phyloP scores from a whole-genome alignment of 1,140 invertebrate genomes.

The Episyrphus balteatus region DNA sequence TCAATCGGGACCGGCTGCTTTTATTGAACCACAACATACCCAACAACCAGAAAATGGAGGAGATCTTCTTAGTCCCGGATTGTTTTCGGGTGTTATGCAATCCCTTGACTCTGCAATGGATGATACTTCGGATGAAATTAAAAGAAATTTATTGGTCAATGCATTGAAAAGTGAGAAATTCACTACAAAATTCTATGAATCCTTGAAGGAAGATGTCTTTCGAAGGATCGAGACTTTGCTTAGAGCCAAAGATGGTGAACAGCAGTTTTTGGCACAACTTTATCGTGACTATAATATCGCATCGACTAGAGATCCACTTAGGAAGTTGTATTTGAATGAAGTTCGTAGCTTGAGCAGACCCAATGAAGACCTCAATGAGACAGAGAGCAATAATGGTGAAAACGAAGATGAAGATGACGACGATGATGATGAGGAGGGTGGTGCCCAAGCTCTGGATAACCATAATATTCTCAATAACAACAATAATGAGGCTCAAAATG shows the following conservation, averaged over 20 bases:
- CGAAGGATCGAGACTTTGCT: slow-evolving; percentile 58
- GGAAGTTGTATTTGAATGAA: slow-evolving; percentile 40
- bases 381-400: slow-evolving; percentile 6
- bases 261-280: slow-evolving; percentile 54
- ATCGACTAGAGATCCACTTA: slow-evolving; percentile 48
- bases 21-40: slow-evolving; percentile 40
- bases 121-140: slow-evolving; percentile 31
- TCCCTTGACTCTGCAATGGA: slow-evolving; percentile 20
- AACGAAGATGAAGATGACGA: not conserved
- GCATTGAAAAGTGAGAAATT: slow-evolving; percentile 37
- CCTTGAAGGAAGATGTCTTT: slow-evolving; percentile 54
- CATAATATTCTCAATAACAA: not conserved
- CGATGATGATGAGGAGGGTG: not conserved
- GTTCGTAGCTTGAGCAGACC: not conserved
- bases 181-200: slow-evolving; percentile 50
- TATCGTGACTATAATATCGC: slow-evolving; percentile 53
- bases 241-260: slow-evolving; percentile 53
- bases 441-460: not conserved
- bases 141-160: slow-evolving; percentile 32
- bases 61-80: not conserved
- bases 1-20: slow-evolving; percentile 13
- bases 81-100: not conserved
- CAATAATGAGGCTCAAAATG: slow-evolving; percentile 2
- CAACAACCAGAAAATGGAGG: slow-evolving; percentile 14
- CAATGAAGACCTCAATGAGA: slow-evolving; percentile 6